phyloP scores from a whole-genome alignment of 1,140 invertebrate genomes.

The Bombyx mori region ASM3026992v2 NC_085117.1:10602001-10602500 shows the following conservation, averaged over 20 bases:
- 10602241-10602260: conserved; percentile 36
- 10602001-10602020: neutral
- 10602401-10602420: too few relatives aligned
- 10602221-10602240: conserved; percentile 36
- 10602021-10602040: conserved; percentile 30
- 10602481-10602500: too few relatives aligned
- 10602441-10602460: too few relatives aligned
- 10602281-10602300: conserved; percentile 27
- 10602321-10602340: conserved; percentile 12
- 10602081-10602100: conserved; percentile 34
- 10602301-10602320: conserved; percentile 19
- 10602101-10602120: conserved; percentile 31
- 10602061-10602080: conserved; percentile 50
- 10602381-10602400: too few relatives aligned
- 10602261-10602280: conserved; percentile 54
- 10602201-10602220: conserved; percentile 33
- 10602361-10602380: too few relatives aligned
- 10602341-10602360: conserved; percentile 42
- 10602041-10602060: conserved; percentile 34
- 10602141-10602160: neutral
- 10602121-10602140: conserved; percentile 8
- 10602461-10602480: too few relatives aligned
- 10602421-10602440: too few relatives aligned
- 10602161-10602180: neutral
- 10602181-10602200: conserved; percentile 14